Evolutionary conservation across 2,888 invertebrate genomes (phyloP).

Genomic region (Epinotia nisella): DNA sequence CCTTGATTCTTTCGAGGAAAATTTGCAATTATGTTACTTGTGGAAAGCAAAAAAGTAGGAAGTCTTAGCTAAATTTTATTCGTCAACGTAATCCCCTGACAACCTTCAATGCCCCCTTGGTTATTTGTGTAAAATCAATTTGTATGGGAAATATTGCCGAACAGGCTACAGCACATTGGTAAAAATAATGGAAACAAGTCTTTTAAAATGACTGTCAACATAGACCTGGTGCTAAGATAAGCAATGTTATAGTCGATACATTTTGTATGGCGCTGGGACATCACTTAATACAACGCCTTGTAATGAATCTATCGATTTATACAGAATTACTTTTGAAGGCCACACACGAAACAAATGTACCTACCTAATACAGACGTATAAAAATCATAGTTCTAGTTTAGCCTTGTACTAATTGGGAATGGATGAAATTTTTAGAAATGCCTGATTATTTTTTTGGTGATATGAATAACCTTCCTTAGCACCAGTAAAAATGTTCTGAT

Average conservation of each 20-base stretch:
- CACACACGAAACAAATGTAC: neutral
- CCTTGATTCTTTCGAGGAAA: conserved; percentile 5
- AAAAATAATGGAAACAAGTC: neutral
- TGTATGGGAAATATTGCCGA: neutral
- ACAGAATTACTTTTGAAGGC: neutral
- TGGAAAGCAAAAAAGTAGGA: neutral
- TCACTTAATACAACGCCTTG: no score
- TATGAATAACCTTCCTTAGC: no score
- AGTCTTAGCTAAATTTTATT: neutral
- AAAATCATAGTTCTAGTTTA: neutral
- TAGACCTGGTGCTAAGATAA: neutral
- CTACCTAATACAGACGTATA: neutral
- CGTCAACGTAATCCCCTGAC: neutral
- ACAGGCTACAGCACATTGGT: neutral
- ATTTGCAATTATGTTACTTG: conserved; percentile 6
- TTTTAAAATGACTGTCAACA: neutral
- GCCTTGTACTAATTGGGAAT: neutral
- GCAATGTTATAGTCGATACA: neutral
- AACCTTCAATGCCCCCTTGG: neutral
- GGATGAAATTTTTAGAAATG: no score
- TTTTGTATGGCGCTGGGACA: neutral
- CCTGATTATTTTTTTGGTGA: no score
- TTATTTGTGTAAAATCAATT: neutral
- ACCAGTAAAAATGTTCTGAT: no score
- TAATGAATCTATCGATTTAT: neutral